Evolutionary conservation across 2,888 invertebrate genomes (phyloP), one percentile per base, ranked within the genome.

Genomic region (Selenia dentaria): DNA sequence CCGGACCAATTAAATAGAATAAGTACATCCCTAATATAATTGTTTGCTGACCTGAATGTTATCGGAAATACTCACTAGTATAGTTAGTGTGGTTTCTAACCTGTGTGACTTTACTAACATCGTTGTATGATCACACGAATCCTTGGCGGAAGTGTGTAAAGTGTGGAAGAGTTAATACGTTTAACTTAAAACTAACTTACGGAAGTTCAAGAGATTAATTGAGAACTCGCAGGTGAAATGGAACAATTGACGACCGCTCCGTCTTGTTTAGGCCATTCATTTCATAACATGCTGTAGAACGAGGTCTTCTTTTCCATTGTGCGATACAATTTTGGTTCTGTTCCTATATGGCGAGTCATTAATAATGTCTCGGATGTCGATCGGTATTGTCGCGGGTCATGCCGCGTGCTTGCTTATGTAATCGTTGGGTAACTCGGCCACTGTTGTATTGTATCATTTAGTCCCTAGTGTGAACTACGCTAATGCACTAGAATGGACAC

Each of bases 391-490:
- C 42, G 41, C 29, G 33, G 38, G 37, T 40, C 39, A 48, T 37
- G 49, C 39, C 35, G 34, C 57, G 1, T 22, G 2, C 22, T 22
- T 8, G 8, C 3, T 72, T 71, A 57, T 59, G 58, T 61, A 70
- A 76, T 51, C 20, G 47, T 79, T 79, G 54, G 67, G 59, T 70
- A 74, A 79, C 52, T 40, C 56, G 60, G 40, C 56, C 64, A 52
- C 56, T 56, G 35, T 59, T 56, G 35, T 59, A 64, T 61, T 57
- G 67, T 66, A 53, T 68, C 75, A 74, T 74, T 64, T 72, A 75
- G 66, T 64, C 42, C 49, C 64, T 70, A 62, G 78, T 79, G 83
- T 73, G 68, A 82, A 83, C 59, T 70, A 76, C 68, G 76, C 78
- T 85, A 84, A 83, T 67, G 64, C 70, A 67, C 64, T 61, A 64